phyloP scores from a whole-genome alignment of 1,140 invertebrate species.

The Maniola jurtina region DNA sequence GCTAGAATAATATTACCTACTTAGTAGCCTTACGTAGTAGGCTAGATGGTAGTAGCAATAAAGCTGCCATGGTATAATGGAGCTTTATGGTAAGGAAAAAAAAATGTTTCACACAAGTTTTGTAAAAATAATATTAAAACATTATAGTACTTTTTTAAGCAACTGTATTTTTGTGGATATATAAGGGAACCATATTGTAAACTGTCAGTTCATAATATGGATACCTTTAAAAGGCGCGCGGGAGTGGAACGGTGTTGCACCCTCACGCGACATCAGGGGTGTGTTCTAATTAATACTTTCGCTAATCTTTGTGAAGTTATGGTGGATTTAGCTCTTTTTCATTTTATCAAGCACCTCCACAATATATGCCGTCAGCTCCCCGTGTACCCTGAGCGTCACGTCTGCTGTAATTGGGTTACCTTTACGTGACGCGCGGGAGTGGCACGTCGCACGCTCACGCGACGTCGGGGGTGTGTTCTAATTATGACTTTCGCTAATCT shows the following conservation, averaged over 20 bases:
- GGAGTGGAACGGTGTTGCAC: slow-evolving; percentile 55
- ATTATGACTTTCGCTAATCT: slow-evolving; percentile 66
- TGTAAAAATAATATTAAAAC: too few species aligned
- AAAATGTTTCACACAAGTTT: too few species aligned
- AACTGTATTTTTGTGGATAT: too few species aligned
- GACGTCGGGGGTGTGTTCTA: slow-evolving; percentile 62
- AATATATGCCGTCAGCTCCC: not conserved
- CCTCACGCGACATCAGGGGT: slow-evolving; percentile 46
- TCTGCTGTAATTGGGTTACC: slow-evolving; percentile 71
- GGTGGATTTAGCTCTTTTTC: not conserved
- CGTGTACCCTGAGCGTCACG: slow-evolving; percentile 53
- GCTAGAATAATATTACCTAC: too few species aligned
- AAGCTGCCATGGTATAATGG: too few species aligned
- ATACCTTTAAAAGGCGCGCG: too few species aligned
- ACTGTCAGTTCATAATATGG: too few species aligned
- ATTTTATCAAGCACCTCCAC: not conserved
- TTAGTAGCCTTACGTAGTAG: too few species aligned
- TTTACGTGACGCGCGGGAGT: slow-evolving; percentile 63
- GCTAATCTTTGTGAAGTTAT: slow-evolving; percentile 39
- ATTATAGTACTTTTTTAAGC: too few species aligned
- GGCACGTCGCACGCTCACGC: slow-evolving; percentile 54
- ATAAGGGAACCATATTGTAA: too few species aligned
- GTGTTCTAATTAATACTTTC: slow-evolving; percentile 72
- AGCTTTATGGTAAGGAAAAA: too few species aligned
- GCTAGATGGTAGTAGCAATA: too few species aligned